Evolutionary conservation across 2,888 invertebrate species (phyloP).

Genomic region (Cantharis rustica): DNA sequence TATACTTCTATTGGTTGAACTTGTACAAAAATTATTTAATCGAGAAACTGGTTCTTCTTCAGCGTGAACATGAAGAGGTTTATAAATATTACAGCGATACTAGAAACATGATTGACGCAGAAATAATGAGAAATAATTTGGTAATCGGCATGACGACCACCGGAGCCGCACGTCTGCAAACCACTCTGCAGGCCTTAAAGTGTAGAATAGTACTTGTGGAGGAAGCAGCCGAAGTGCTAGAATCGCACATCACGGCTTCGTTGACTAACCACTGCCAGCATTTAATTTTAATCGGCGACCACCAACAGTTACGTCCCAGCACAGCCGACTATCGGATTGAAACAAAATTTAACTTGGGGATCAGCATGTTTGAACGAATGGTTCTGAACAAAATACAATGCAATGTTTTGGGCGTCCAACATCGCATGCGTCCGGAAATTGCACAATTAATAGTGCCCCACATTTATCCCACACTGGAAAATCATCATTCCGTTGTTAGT

Average conservation of each 20-base stretch:
- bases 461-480: conserved; percentile 68
- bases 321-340: conserved; percentile 70
- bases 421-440: conserved; percentile 75
- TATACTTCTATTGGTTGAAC: not conserved
- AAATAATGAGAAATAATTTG: conserved; percentile 59
- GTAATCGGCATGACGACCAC: conserved; percentile 80
- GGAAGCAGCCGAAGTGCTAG: conserved; percentile 88
- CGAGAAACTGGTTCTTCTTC: conserved; percentile 34
- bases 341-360: conserved; percentile 68
- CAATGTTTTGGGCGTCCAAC: conserved; percentile 66
- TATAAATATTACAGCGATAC: conserved; percentile 31
- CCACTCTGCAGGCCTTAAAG: conserved; percentile 63
- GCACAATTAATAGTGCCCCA: conserved; percentile 64
- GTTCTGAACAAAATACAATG: conserved; percentile 66
- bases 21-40: conserved; percentile 30
- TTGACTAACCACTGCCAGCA: conserved; percentile 76
- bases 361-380: conserved; percentile 84
- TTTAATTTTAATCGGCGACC: conserved; percentile 85
- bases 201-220: conserved; percentile 79
- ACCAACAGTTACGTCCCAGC: conserved; percentile 76
- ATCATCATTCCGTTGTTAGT: conserved; percentile 62
- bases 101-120: conserved; percentile 62
- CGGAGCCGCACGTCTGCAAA: conserved; percentile 70
- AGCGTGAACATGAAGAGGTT: conserved; percentile 36
- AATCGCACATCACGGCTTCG: conserved; percentile 81